Evolutionary conservation across 2,888 invertebrate genomes (phyloP), one percentile per base, ranked within the genome.

Genomic region (Physocephala rufipes): DNA sequence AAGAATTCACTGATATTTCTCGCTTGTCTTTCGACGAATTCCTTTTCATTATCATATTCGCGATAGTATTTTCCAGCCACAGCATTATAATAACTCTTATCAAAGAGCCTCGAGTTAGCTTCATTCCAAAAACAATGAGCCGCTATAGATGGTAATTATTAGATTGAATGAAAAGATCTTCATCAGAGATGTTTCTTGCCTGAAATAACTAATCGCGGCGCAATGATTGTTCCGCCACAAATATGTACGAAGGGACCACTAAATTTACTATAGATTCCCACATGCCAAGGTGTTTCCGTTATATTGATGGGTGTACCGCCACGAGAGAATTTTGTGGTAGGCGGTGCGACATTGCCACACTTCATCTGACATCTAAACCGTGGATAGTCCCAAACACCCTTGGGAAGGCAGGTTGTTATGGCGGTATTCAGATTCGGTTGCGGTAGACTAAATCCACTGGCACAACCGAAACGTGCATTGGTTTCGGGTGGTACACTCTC

Each of bases 41-140:
- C 67, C 5, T 66, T 21, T 16, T 58, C 63, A n/a, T 49, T 24
- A 15, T 58, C 51, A 28, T 65, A 75, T 7, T 75, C 75, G 1
- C 74, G 71, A 0, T 51, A 71, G 53, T 62, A 74, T 51, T 78
- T 77, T 2, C 78, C 79, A 67, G 76, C 79, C 13, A 71, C 76
- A 0, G 79, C 67, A 19, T 67, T 12, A 26, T 59, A 77, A 9
- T 71, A 30, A 4, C 63, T 58, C n/a, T 64, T 72, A 21, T 69
- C 71, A 49, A 68, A 71, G 0, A 49, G 9, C 5, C 28, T 67
- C n/a, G n/a, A 24, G 16, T 51, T 74, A 21, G 66, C 70, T 9
- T 21, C 62, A 62, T 78, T 74, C 77, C 77, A 78, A 67, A 80
- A 78, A 26, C 80, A 80, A 72, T 79, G 79, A 0, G 79, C 78